These are phyloP conservation scores for Ibycter americanus DNA, from an alignment of 2,797 vertebrate genomes.

Conservation along the genomic window DNA sequence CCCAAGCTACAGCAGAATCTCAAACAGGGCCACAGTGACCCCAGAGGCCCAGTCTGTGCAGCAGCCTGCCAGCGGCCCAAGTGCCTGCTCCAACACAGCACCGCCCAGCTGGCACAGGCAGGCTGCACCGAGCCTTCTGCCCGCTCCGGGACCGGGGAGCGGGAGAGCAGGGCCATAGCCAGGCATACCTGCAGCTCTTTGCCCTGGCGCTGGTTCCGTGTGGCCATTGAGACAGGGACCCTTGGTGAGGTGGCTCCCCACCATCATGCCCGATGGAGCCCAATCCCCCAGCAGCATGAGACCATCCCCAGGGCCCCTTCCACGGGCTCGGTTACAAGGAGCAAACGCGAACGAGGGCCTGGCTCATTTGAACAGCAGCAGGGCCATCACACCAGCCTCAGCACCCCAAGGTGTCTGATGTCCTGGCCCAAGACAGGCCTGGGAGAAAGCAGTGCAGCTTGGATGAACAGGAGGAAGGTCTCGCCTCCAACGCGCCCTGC, in stretches of 20 bases:
- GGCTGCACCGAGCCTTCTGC: background rate
- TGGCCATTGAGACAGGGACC: background rate
- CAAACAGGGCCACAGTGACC: accelerated
- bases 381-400: background rate
- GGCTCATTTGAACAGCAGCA: background rate
- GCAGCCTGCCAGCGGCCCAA: background rate
- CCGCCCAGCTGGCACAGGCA: background rate
- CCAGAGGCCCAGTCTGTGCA: no score
- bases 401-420: accelerated
- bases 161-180: background rate
- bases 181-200: background rate
- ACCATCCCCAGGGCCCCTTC: background rate
- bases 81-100: background rate
- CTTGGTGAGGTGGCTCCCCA: background rate
- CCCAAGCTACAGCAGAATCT: background rate
- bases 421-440: background rate
- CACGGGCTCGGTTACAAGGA: accelerated
- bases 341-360: accelerated
- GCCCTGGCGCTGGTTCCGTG: background rate
- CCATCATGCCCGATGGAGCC: no score
- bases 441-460: background rate
- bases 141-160: background rate
- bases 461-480: background rate
- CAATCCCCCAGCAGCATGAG: background rate
- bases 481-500: accelerated